phyloP scores from a whole-genome alignment of 1,140 invertebrate species.

The Drosophila simulans region DNA sequence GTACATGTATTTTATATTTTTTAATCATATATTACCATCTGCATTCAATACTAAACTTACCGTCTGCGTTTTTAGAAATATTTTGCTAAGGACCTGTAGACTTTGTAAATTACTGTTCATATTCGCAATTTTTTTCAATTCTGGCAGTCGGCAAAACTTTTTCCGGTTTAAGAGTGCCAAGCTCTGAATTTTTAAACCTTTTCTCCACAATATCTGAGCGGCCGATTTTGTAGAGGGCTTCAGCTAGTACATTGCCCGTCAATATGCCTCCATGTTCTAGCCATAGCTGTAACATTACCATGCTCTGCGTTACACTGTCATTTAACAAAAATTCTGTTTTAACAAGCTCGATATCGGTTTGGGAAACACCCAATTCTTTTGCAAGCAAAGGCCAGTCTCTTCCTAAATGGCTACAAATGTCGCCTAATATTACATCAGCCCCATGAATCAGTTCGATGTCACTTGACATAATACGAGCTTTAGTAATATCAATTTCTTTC shows the following conservation, averaged over 20 bases:
- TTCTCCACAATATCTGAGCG: constrained; percentile 91
- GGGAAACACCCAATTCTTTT: constrained; percentile 91
- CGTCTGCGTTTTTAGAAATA: background rate
- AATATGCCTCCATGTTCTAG: constrained; percentile 87
- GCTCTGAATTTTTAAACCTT: constrained; percentile 92
- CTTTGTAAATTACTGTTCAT: background rate
- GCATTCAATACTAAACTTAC: background rate
- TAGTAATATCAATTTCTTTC: background rate
- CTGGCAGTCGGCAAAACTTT: constrained; percentile 88
- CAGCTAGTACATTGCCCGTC: constrained; percentile 91
- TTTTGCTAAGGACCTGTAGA: background rate
- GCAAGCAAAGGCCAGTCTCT: constrained; percentile 96
- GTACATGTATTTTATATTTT: background rate
- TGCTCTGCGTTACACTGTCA: constrained; percentile 93
- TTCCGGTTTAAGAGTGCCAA: constrained; percentile 92
- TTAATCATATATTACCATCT: background rate
- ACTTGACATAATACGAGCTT: background rate
- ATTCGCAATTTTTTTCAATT: background rate
- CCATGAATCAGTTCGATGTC: constrained; percentile 38
- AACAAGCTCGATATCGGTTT: constrained; percentile 93
- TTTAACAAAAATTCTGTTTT: constrained; percentile 90
- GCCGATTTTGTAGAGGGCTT: constrained; percentile 93
- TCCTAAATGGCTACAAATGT: constrained; percentile 95
- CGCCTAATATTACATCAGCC: constrained; percentile 89
- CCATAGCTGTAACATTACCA: constrained; percentile 94